Base-by-base conservation (phyloP, 2,888 invertebrate genomes). In the Aspidapion aeneum region DNA sequence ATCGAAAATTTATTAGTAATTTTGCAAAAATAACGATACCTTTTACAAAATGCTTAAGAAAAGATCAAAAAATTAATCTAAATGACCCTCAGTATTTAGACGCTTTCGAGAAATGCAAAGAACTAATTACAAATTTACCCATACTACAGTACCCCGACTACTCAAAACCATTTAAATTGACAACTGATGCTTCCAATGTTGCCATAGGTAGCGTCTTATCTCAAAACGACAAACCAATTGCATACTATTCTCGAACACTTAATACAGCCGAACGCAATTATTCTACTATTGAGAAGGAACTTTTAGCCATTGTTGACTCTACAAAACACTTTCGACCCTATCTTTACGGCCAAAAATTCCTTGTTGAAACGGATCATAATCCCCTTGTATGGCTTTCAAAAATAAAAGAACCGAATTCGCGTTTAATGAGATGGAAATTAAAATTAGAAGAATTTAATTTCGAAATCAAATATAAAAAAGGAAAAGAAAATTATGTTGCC, bases 271-370 rank as follows among this genome's bases (percentile, higher is more conserved):
- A 70, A 62, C 62, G 35, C 50, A 69, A 71, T 55, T 70, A 71
- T 49, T 67, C 61, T 1, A 70, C 70, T n/a, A 70, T 69, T 16
- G 69, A 71, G 56, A 55, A 57, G 35, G 68, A 71, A 62, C 59
- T 69, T 7, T 55, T 71, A 50, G 57, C 67, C 9, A 71, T 71
- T 1, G 62, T 69, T 48, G 64, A 68, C 57, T 58, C 63, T 7
- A 64, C 65, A 18, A 71, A 69, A 68, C 68, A 70, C 61, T 71
- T 70, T 60, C 18, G 71, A 9, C 65, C 67, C 18, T 69, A 71
- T 48, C 21, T 70, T 16, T 69, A 63, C 52, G 71, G 68, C 17
- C 50, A 57, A 21, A 52, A 67, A 56, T 69, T 70, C 56, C 48
- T 57, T 2, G 63, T 70, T 0, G 54, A 67, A 61, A 69, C 67